A percentile compares a stretch with the other conserved stretches of the same genome.
phyloP scores from a whole-genome alignment of 2,797 vertebrate species.

The Periophthalmus magnuspinnatus region DNA sequence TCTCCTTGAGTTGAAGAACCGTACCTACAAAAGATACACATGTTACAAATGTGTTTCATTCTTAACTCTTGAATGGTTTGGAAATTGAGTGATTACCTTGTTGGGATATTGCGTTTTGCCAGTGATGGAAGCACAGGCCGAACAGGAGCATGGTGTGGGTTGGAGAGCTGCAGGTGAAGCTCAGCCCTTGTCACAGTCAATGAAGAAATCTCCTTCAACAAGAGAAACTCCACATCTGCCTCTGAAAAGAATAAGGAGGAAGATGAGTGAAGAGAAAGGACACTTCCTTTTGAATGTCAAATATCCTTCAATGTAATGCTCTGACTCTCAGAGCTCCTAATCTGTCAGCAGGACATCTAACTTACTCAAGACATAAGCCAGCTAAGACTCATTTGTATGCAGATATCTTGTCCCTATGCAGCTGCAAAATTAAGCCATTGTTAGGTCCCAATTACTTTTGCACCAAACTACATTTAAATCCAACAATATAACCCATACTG shows the following conservation, averaged over 20 bases:
- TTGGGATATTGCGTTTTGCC: constrained; percentile 69
- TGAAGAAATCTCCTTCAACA: constrained; percentile 70
- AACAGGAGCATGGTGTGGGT: constrained; percentile 71
- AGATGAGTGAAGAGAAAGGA: constrained; percentile 7
- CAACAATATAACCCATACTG: too few species aligned
- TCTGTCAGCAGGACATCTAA: constrained; percentile 51
- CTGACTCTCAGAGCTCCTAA: constrained; percentile 26
- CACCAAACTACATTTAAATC: background rate
- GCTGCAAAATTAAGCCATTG: constrained; percentile 32
- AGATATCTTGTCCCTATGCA: constrained; percentile 35
- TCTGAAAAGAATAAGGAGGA: constrained; percentile 47
- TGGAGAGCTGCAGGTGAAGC: constrained; percentile 78
- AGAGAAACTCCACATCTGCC: constrained; percentile 72
- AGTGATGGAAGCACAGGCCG: constrained; percentile 68
- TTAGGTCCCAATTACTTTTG: constrained; percentile 14
- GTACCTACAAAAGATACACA: constrained; percentile 60
- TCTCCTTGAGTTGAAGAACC: constrained; percentile 49
- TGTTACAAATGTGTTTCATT: constrained; percentile 3
- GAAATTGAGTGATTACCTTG: constrained; percentile 60
- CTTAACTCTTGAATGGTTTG: too few species aligned
- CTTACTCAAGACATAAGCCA: constrained; percentile 35
- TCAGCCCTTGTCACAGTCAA: constrained; percentile 66
- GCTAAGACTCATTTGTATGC: constrained; percentile 57
- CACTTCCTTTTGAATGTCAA: constrained; percentile 5
- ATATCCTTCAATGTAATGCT: constrained; percentile 10